These are phyloP conservation scores for Empis livida DNA, from an alignment of 2,888 invertebrate species.

Conservation along the genomic window DNA sequence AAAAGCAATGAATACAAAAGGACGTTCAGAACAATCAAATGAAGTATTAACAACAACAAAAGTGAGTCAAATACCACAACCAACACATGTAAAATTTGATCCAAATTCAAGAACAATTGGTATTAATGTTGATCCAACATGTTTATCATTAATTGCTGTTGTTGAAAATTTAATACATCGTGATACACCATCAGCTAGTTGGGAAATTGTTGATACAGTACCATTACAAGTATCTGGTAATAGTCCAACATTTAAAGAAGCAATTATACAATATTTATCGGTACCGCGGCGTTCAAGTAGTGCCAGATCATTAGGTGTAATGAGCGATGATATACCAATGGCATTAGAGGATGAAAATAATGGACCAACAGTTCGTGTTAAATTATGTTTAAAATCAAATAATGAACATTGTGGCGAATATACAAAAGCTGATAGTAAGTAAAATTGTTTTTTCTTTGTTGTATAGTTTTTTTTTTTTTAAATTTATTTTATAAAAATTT, in stretches of 20 bases:
- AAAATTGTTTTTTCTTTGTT: not conserved
- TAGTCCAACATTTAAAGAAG: slow-evolving; percentile 55
- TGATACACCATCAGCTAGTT: slow-evolving; percentile 42
- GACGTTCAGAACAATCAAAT: slow-evolving; percentile 75
- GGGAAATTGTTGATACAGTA: slow-evolving; percentile 63
- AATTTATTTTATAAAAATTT: not conserved
- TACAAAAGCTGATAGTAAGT: slow-evolving; percentile 72
- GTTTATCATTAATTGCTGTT: slow-evolving; percentile 60
- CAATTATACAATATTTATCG: slow-evolving; percentile 49
- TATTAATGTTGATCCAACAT: slow-evolving; percentile 69
- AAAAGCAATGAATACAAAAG: slow-evolving; percentile 78
- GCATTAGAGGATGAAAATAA: slow-evolving; percentile 45
- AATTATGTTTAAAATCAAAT: slow-evolving; percentile 68
- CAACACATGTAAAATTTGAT: slow-evolving; percentile 71
- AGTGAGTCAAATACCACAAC: slow-evolving; percentile 70
- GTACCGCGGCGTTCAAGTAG: slow-evolving; percentile 34
- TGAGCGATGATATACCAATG: slow-evolving; percentile 38
- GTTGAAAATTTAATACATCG: slow-evolving; percentile 56
- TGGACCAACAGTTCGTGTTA: slow-evolving; percentile 56
- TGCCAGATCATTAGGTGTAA: slow-evolving; percentile 39
- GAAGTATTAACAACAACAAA: slow-evolving; percentile 70
- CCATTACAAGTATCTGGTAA: slow-evolving; percentile 58
- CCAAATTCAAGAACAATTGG: slow-evolving; percentile 60
- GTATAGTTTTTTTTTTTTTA: not conserved
- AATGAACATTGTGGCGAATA: slow-evolving; percentile 74